Evolutionary conservation across 2,888 invertebrate species (phyloP).

Genomic region (Caenorhabditis sp.): DNA sequence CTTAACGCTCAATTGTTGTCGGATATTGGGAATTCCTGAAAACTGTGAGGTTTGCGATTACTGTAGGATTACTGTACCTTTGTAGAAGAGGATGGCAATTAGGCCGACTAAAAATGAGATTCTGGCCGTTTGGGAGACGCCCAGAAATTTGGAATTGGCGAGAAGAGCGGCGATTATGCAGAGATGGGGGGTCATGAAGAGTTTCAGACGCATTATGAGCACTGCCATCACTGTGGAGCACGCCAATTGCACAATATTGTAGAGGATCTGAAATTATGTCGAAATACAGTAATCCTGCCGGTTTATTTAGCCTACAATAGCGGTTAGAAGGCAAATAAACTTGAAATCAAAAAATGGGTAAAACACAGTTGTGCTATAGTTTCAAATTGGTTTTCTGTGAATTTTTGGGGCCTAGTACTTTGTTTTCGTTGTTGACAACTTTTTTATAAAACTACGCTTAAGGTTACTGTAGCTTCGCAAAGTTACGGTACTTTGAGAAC

Average conservation of each 20-base stretch:
- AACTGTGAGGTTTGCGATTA: neutral
- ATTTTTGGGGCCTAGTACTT: too few relatives aligned
- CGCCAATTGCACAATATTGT: constrained; percentile 85
- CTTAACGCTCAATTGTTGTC: constrained; percentile 80
- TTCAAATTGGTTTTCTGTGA: too few relatives aligned
- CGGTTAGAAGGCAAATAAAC: too few relatives aligned
- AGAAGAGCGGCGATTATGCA: constrained; percentile 86
- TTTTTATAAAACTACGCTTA: too few relatives aligned
- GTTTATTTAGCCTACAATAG: too few relatives aligned
- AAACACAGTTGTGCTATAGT: too few relatives aligned
- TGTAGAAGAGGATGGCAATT: constrained; percentile 36
- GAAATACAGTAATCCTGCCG: neutral
- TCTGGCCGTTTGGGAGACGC: constrained; percentile 16
- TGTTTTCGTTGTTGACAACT: too few relatives aligned
- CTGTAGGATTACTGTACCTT: constrained; percentile 27
- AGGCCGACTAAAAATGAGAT: constrained; percentile 34
- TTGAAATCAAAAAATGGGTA: too few relatives aligned
- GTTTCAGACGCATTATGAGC: constrained; percentile 87
- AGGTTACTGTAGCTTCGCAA: too few relatives aligned
- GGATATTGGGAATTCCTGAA: constrained; percentile 49
- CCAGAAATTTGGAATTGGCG: constrained; percentile 78
- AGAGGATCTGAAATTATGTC: constrained; percentile 80
- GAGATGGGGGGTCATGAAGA: constrained; percentile 87
- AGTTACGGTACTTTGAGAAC: too few relatives aligned
- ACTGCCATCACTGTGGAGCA: constrained; percentile 86